A percentile compares a stretch with the other conserved stretches of the same genome.
Evolutionary conservation across 2,113 vertebrate genomes (phyloP).

Genomic region (Thamnophis sirtalis): DNA sequence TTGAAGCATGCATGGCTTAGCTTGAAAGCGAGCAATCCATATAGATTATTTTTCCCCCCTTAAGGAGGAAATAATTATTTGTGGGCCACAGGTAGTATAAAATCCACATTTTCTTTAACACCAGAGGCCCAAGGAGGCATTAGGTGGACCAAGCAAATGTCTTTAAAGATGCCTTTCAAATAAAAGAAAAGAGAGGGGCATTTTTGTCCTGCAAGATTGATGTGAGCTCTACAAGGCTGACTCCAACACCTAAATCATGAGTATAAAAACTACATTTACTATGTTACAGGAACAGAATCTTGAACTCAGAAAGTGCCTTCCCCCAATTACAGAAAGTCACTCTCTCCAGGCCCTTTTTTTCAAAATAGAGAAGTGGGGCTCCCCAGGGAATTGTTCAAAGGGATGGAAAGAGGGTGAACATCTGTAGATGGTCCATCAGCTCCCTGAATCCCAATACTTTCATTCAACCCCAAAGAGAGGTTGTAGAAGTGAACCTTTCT

Average conservation of each 20-base stretch:
- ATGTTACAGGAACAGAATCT: background rate
- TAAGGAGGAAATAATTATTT: constrained; percentile 43
- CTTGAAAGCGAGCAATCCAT: constrained; percentile 36
- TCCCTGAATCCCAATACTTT: background rate
- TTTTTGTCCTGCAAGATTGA: constrained; percentile 43
- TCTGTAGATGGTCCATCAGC: background rate
- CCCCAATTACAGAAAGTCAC: background rate
- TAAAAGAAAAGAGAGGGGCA: constrained; percentile 8
- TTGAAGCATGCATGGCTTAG: constrained; percentile 15
- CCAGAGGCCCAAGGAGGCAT: constrained; percentile 30
- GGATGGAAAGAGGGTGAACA: background rate
- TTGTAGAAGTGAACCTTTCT: background rate
- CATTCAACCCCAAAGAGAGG: background rate
- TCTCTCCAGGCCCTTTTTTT: background rate
- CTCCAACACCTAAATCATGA: background rate
- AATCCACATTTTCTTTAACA: constrained; percentile 33
- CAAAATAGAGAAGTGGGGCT: background rate
- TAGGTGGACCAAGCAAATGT: constrained; percentile 42
- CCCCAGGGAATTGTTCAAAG: background rate
- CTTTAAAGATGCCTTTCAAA: constrained; percentile 37
- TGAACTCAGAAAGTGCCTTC: background rate
- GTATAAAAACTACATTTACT: background rate
- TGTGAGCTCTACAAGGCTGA: background rate
- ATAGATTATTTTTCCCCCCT: background rate
- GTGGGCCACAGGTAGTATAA: constrained; percentile 41